Conservation (phyloP, 2,888 invertebrate species). For the Dolomedes plantarius region DNA sequence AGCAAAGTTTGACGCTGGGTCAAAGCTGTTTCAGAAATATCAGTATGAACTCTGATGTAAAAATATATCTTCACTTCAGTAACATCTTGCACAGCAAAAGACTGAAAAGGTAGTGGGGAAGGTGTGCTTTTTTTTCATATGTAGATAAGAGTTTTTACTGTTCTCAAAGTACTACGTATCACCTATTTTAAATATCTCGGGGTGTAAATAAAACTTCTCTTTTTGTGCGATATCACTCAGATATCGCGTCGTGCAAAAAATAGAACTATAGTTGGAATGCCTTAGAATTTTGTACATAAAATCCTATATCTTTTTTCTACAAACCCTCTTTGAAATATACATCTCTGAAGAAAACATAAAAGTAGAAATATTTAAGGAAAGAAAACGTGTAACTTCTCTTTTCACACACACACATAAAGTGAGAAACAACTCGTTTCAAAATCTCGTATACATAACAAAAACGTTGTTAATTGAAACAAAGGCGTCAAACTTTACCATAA, state of each 20-base stretch:
- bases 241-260: not conserved
- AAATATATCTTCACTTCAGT: not conserved
- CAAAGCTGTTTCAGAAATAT: not conserved
- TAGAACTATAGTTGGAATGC: not conserved
- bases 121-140: not conserved
- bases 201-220: not conserved
- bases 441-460: no score
- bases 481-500: no score
- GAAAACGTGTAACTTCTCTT: not conserved
- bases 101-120: constrained; percentile 4
- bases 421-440: no score
- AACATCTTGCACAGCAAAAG: not conserved
- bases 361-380: not conserved
- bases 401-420: not conserved
- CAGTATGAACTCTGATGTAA: not conserved
- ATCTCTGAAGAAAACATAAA: not conserved
- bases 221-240: not conserved
- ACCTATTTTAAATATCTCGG: not conserved
- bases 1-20: no score
- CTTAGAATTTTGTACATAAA: constrained; percentile 8
- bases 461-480: no score
- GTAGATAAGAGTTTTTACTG: constrained; percentile 1
- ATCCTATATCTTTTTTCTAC: not conserved
- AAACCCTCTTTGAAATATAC: not conserved
- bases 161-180: not conserved